Percentiles rank a stretch among this genome's conserved stretches.
These are phyloP conservation scores for Beris morrisii DNA, from an alignment of 2,888 invertebrate species.

Conservation along the genomic window DNA sequence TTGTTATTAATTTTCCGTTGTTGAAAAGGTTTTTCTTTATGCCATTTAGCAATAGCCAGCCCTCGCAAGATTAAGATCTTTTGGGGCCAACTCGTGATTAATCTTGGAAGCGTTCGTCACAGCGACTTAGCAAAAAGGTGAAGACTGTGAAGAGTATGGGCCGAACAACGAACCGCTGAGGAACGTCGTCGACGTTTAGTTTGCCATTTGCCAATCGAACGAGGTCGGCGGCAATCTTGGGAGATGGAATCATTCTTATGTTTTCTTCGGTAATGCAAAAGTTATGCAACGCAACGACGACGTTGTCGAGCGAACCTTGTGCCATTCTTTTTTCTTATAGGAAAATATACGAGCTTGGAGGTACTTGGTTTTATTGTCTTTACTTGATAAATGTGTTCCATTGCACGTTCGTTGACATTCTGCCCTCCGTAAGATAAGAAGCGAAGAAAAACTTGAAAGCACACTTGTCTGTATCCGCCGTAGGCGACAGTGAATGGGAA, in stretches of 20 bases:
- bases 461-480: too few relatives aligned
- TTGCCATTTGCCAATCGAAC: conserved; percentile 5
- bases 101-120: conserved; percentile 10
- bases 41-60: background rate
- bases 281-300: background rate
- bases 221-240: background rate
- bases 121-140: conserved; percentile 5
- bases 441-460: background rate
- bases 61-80: background rate
- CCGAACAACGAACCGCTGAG: background rate
- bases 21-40: background rate
- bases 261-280: too few relatives aligned
- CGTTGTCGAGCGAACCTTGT: background rate
- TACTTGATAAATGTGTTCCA: conserved; percentile 11
- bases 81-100: conserved; percentile 4
- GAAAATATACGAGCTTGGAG: background rate
- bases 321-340: background rate
- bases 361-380: conserved; percentile 5
- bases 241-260: too few relatives aligned
- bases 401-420: conserved; percentile 32
- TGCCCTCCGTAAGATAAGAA: conserved; percentile 21
- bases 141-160: background rate
- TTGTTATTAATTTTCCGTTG: background rate
- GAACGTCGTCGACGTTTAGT: background rate
- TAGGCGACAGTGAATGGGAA: background rate